A percentile compares a stretch with the other conserved stretches of the same genome.
Evolutionary conservation across 2,797 vertebrate genomes (phyloP).

Genomic region (Lagodon rhomboides): DNA sequence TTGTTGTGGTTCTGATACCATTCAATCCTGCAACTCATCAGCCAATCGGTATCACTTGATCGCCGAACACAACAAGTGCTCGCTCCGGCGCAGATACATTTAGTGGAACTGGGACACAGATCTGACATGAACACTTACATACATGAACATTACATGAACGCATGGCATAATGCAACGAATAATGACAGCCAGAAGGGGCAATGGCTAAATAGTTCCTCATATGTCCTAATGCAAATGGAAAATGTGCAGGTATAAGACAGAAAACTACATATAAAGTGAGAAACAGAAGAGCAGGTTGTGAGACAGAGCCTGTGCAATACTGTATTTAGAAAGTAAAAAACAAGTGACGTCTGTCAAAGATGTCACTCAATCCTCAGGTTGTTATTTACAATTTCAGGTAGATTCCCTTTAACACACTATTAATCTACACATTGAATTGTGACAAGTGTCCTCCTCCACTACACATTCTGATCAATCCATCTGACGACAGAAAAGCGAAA

Average conservation of each 20-base stretch:
- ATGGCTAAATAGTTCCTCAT: neutral
- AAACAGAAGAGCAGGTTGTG: too few relatives aligned
- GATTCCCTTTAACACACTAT: constrained; percentile 37
- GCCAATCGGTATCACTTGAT: constrained; percentile 44
- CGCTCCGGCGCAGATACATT: constrained; percentile 1
- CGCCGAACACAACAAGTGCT: constrained; percentile 22
- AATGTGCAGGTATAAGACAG: too few relatives aligned
- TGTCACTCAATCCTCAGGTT: constrained; percentile 1
- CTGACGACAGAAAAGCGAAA: constrained; percentile 6
- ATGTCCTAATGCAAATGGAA: neutral
- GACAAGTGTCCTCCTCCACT: constrained; percentile 27
- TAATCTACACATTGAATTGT: constrained; percentile 25
- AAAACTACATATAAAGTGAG: neutral
- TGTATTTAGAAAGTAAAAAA: too few relatives aligned
- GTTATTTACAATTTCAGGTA: constrained; percentile 6
- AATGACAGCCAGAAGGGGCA: neutral
- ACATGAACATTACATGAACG: neutral
- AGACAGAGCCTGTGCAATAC: too few relatives aligned
- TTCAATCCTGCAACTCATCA: constrained; percentile 44
- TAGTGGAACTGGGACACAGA: neutral
- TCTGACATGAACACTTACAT: neutral
- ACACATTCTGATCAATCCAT: constrained; percentile 16
- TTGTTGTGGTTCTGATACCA: constrained; percentile 47
- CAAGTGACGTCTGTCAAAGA: neutral
- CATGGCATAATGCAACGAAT: neutral